Percentiles rank a stretch among this genome's conserved stretches.
Evolutionary conservation across 2,113 vertebrate genomes (phyloP).

Genomic region (Stercorarius parasiticus): DNA sequence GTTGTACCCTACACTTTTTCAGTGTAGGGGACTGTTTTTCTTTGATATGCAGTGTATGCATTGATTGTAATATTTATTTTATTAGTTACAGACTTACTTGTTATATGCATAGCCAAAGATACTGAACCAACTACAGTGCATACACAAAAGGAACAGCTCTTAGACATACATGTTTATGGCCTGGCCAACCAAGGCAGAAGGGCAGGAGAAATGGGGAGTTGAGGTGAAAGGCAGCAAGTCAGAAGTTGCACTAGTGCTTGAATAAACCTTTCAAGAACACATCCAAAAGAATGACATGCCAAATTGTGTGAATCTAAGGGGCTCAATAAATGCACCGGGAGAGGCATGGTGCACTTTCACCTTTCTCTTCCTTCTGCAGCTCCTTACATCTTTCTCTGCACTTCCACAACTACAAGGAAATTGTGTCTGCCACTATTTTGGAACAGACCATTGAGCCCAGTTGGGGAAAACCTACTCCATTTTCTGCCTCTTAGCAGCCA

Average conservation of each 20-base stretch:
- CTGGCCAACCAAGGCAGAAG: background rate
- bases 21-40: background rate
- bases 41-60: background rate
- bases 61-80: background rate
- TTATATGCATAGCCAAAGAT: background rate
- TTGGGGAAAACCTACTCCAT: background rate
- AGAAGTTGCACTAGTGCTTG: background rate
- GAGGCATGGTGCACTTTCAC: background rate
- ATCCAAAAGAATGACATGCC: background rate
- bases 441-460: background rate
- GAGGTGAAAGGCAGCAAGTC: background rate
- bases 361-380: background rate
- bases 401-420: background rate
- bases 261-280: background rate
- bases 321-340: background rate
- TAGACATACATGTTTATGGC: accelerated
- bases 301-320: background rate
- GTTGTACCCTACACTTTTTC: background rate
- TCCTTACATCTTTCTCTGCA: background rate
- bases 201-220: background rate
- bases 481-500: background rate
- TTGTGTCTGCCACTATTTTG: background rate
- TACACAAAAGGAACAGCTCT: background rate
- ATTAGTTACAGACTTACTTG: background rate
- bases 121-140: background rate